Base-by-base conservation (phyloP, 2,888 invertebrate genomes). In the Xanthorhoe designata region DNA sequence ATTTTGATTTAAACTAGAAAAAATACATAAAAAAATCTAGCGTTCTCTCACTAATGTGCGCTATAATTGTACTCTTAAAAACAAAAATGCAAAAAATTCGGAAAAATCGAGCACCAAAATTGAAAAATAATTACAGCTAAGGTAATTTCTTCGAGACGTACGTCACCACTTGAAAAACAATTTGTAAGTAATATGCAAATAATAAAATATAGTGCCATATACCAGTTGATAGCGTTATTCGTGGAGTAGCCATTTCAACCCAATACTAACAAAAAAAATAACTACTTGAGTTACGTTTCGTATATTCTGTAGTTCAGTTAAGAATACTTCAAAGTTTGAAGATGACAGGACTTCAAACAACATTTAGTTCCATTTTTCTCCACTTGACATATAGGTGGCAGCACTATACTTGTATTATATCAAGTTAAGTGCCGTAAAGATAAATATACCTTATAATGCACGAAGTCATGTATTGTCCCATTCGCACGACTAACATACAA, bases 31-130 rank as follows among this genome's bases (percentile, higher is more conserved):
- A 70, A 75, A 74, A 71, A 66, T 69, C 81, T 83, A 83, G 81
- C 81, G 78, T 68, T 75, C 68, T 70, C 64, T 71, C 76, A 75
- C 79, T 64, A 69, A 64, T 82, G 80, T 82, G 82, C 80, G 81
- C 64, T 64, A 71, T 53, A 75, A 62, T 71, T 76, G 75, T 77
- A 76, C 75, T 79, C 75, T 72, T 75, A 77, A 70, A 32, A 61
- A 54, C 17, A 71, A 76, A 82, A 78, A 74, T 78, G 78, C 80
- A 80, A 78, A 73, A 60, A 78, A 70, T 62, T 67, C 78, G 79
- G 74, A 71, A 77, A 71, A 60, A 66, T 70, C 63, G 79, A 80
- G 82, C 83, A 82, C 75, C 74, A 69, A 76, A 76, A 50, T 52
- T 51, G 29, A 4, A 38, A 52, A 38, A 52, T 9, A 42, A 38